A percentile compares a stretch with the other conserved stretches of the same genome.
phyloP scores from a whole-genome alignment of 2,797 vertebrate species.

The Gila robusta region DNA sequence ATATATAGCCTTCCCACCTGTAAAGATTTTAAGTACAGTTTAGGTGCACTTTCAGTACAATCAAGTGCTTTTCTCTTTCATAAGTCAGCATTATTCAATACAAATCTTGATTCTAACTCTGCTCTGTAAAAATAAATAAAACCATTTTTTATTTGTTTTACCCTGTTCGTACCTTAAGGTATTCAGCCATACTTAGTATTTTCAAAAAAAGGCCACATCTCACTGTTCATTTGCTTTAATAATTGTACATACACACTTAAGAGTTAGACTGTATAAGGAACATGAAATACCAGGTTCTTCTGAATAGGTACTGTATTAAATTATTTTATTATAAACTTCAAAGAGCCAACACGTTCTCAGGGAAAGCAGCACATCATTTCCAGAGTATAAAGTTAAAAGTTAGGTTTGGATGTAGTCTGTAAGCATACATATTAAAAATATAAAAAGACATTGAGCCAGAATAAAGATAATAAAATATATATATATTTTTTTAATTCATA shows the following conservation, averaged over 20 bases:
- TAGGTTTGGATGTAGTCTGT: not conserved
- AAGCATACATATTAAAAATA: not conserved
- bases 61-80: not conserved
- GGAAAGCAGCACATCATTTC: not conserved
- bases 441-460: not conserved
- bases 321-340: not conserved
- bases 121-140: not conserved
- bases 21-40: not conserved
- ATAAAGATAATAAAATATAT: slow-evolving; percentile 56
- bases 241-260: not conserved
- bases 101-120: not conserved
- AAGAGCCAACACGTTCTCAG: not conserved
- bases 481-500: slow-evolving; percentile 52
- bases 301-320: not conserved
- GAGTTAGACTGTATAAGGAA: not conserved
- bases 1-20: too few species aligned
- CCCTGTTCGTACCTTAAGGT: not conserved
- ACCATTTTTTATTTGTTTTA: not conserved
- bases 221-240: not conserved
- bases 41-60: not conserved
- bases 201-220: slow-evolving; percentile 5
- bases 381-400: not conserved
- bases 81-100: not conserved
- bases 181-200: not conserved
- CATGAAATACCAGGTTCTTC: not conserved